phyloP scores from a whole-genome alignment of 2,888 invertebrate species.

The Parelbella ahira region DNA sequence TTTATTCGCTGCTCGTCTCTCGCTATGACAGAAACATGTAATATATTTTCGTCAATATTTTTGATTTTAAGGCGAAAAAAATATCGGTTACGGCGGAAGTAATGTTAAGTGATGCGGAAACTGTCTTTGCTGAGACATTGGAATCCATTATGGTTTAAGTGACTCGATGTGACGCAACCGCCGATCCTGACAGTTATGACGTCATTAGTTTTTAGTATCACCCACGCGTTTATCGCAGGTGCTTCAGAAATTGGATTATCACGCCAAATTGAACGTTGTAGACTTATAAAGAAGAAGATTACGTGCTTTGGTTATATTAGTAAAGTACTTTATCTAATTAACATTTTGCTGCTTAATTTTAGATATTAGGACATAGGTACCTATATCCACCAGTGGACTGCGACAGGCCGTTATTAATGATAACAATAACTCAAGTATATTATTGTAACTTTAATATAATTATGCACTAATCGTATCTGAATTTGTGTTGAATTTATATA shows the following conservation, averaged over 20 bases:
- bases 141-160: constrained; percentile 69
- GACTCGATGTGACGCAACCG: constrained; percentile 51
- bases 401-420: too few relatives aligned
- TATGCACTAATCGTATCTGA: too few relatives aligned
- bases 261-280: constrained; percentile 26
- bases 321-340: too few relatives aligned
- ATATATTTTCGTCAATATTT: constrained; percentile 20
- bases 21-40: too few relatives aligned
- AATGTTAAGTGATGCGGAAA: constrained; percentile 71
- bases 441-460: too few relatives aligned
- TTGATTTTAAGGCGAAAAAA: constrained; percentile 65
- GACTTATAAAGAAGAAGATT: constrained; percentile 6
- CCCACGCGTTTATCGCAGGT: constrained; percentile 25
- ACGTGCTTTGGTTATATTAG: too few relatives aligned
- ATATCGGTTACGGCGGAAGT: constrained; percentile 76
- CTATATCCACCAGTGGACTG: too few relatives aligned
- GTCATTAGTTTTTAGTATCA: constrained; percentile 33
- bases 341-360: too few relatives aligned
- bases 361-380: too few relatives aligned
- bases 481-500: too few relatives aligned
- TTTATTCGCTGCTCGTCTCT: not conserved
- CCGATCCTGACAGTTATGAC: constrained; percentile 25
- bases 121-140: constrained; percentile 63
- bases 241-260: constrained; percentile 28
- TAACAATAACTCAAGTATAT: too few relatives aligned